These are phyloP conservation scores for Cerastis rubricosa DNA, from an alignment of 2,888 invertebrate species.

Conservation along the genomic window DNA sequence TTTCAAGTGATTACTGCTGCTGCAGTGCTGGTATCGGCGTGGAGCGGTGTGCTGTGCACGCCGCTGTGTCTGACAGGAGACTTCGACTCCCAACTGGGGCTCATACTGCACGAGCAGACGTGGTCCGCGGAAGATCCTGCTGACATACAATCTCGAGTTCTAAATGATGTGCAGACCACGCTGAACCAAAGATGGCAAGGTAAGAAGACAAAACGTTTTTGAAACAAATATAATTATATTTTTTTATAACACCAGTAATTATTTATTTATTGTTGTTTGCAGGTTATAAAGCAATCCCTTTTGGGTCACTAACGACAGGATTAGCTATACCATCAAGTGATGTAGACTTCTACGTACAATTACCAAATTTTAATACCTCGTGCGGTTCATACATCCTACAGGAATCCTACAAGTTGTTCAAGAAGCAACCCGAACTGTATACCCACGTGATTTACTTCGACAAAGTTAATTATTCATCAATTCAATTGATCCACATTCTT, in stretches of 20 bases:
- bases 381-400: conserved; percentile 7
- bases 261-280: neutral
- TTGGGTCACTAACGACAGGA: conserved; percentile 1
- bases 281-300: neutral
- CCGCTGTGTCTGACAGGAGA: conserved; percentile 20
- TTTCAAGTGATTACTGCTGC: conserved; percentile 9
- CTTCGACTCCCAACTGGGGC: conserved; percentile 39
- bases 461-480: neutral
- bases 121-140: neutral
- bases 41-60: neutral
- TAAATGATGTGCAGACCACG: conserved; percentile 17
- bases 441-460: neutral
- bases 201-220: neutral
- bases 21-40: neutral
- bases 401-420: conserved; percentile 8
- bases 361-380: neutral
- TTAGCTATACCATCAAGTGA: conserved; percentile 1
- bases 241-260: neutral
- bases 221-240: neutral
- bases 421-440: conserved; percentile 9
- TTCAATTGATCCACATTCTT: neutral
- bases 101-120: neutral
- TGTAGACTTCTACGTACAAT: neutral
- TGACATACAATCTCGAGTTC: neutral
- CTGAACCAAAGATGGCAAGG: conserved; percentile 30